phyloP scores from a whole-genome alignment of 2,113 vertebrate species.

The Rhea pennata region DNA sequence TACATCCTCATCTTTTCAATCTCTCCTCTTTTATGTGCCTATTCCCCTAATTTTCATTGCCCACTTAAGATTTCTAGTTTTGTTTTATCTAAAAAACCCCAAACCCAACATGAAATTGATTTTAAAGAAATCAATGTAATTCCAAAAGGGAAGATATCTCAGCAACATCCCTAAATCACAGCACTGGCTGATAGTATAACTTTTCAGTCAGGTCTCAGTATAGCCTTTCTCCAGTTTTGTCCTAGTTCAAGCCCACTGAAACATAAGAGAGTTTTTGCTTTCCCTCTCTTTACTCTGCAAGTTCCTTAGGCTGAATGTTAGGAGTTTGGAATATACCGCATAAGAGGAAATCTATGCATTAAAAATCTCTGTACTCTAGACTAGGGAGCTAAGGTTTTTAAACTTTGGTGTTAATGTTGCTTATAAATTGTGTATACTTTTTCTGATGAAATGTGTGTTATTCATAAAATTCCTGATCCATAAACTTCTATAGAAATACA shows the following conservation, averaged over 20 bases:
- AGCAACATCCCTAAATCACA: not conserved
- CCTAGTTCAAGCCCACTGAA: not conserved
- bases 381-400: not conserved
- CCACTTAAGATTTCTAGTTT: not conserved
- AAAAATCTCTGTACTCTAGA: not conserved
- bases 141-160: not conserved
- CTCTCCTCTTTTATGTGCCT: not conserved
- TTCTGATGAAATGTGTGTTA: not conserved
- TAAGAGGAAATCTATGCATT: not conserved
- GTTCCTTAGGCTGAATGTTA: not conserved
- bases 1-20: not conserved
- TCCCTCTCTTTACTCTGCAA: not conserved
- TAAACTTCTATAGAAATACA: not conserved
- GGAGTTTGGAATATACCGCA: not conserved
- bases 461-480: conserved; percentile 6
- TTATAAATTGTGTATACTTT: conserved; percentile 1
- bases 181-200: not conserved
- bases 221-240: not conserved
- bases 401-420: not conserved
- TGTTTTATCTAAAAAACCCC: not conserved
- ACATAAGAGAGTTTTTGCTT: not conserved
- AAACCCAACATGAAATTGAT: not conserved
- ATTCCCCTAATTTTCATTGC: not conserved
- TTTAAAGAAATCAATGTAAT: not conserved
- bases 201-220: not conserved